Base-by-base conservation (phyloP, 2,888 invertebrate genomes). In the Coenonympha arcania region DNA sequence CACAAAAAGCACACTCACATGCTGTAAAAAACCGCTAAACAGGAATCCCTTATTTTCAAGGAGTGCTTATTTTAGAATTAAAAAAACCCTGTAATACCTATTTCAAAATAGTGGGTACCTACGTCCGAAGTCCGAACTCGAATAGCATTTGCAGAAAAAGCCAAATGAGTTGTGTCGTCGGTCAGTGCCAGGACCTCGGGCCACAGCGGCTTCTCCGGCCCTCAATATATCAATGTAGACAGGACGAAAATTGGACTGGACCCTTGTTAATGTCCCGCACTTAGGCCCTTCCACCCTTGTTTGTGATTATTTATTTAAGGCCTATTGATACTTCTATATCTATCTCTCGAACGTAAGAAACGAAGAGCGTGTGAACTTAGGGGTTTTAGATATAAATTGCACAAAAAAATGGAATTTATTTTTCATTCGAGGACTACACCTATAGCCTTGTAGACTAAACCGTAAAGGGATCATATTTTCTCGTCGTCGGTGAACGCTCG, bases 221-320 rank as follows among this genome's bases (percentile, higher is more conserved):
- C 74, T 77, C 83, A 77, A 85, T 86, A 85, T 82, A 86, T 85
- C 85, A 85, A 80, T 72, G 76, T 69, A 75, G 85, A 85, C 85
- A 84, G 84, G 75, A 80, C 77, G 82, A 84, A 85, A 86, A 86
- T 86, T 85, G 84, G 83, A 81, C 79, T 75, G 80, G 80, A 84
- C 84, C 85, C 84, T 81, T 84, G 84, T 85, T 85, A 85, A 85
- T 83, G 83, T 83, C 60, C 62, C 59, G 76, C 77, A 80, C 82
- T 84, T 83, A 81, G 79, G 73, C 73, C 77, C 75, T 74, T 75
- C 73, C 75, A 71, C 71, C 71, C 76, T 73, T 76, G 76, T 80
- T 77, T 72, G 74, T 79, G 78, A 82, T 82, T 85, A 83, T 84
- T 62, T 64, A 64, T 83, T 83, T 82, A 83, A 80, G 76, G 77